Conservation (phyloP, 2,113 vertebrate species). For the Perognathus longimembris region DNA sequence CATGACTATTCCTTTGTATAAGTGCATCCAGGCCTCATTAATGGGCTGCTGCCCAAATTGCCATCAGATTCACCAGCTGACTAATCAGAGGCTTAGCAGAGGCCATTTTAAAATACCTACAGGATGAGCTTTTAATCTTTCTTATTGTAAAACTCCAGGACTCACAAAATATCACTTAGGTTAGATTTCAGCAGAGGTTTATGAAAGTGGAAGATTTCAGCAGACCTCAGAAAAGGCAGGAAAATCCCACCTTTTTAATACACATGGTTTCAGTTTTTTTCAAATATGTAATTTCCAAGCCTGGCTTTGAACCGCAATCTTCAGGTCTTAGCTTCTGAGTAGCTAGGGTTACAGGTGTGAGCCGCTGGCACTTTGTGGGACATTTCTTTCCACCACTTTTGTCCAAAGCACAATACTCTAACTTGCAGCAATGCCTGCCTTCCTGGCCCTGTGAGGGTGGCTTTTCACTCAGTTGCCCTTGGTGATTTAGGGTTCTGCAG, state of each 20-base stretch:
- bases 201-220: not conserved
- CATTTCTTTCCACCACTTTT: not conserved
- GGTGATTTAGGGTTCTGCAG: not conserved
- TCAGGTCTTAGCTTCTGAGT: no score
- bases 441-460: not conserved
- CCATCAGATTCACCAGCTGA: slow-evolving; percentile 23
- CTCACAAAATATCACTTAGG: not conserved
- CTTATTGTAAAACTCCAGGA: not conserved
- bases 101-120: not conserved
- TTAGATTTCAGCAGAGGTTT: not conserved
- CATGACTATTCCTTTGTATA: slow-evolving; percentile 84
- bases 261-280: not conserved
- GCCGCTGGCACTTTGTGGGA: no score
- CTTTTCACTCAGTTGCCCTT: not conserved
- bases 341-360: no score
- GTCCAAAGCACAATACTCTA: not conserved
- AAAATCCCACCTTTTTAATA: not conserved
- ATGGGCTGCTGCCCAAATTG: slow-evolving; percentile 46
- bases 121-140: slow-evolving; percentile 68
- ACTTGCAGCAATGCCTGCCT: not conserved
- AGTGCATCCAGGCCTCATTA: slow-evolving; percentile 76
- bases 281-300: slow-evolving; percentile 21
- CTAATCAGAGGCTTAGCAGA: not conserved
- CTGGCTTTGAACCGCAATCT: no score
- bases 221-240: not conserved